These are phyloP conservation scores for Incurvaria masculella DNA, from an alignment of 2,888 invertebrate species.

Conservation along the genomic window DNA sequence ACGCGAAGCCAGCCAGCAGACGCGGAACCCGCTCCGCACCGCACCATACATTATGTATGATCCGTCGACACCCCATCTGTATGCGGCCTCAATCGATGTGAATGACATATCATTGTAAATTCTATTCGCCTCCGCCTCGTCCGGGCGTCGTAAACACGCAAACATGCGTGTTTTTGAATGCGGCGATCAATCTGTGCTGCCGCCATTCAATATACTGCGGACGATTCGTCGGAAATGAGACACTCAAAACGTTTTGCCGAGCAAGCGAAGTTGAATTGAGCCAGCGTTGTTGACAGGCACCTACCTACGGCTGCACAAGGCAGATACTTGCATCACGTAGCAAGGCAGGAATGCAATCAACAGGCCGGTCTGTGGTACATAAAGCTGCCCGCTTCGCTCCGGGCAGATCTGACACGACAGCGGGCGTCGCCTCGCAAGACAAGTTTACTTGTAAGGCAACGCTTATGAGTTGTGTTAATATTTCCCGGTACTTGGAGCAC, in stretches of 20 bases:
- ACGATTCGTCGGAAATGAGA: neutral
- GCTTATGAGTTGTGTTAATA: neutral
- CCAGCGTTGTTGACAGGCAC: no score
- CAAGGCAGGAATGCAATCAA: no score
- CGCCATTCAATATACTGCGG: neutral
- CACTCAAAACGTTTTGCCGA: no score
- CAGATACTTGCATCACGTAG: no score
- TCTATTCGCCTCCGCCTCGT: conserved; percentile 43
- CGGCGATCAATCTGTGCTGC: conserved; percentile 29
- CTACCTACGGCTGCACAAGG: no score
- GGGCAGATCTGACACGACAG: no score
- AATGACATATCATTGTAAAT: conserved; percentile 53
- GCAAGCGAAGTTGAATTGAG: no score
- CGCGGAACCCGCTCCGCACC: conserved; percentile 30
- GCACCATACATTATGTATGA: conserved; percentile 38
- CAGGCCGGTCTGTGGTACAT: no score
- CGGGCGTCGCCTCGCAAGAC: neutral
- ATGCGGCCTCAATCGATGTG: conserved; percentile 50
- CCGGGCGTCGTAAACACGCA: conserved; percentile 47
- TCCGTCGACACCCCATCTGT: conserved; percentile 29
- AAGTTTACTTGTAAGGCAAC: neutral
- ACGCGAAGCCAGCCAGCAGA: no score
- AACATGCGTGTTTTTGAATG: conserved; percentile 44
- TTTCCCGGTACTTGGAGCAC: neutral
- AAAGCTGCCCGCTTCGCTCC: neutral